Percentiles rank a stretch among this genome's conserved stretches.
Conservation (phyloP, 2,888 invertebrate genomes). For the Leptinotarsa haldemani region DNA sequence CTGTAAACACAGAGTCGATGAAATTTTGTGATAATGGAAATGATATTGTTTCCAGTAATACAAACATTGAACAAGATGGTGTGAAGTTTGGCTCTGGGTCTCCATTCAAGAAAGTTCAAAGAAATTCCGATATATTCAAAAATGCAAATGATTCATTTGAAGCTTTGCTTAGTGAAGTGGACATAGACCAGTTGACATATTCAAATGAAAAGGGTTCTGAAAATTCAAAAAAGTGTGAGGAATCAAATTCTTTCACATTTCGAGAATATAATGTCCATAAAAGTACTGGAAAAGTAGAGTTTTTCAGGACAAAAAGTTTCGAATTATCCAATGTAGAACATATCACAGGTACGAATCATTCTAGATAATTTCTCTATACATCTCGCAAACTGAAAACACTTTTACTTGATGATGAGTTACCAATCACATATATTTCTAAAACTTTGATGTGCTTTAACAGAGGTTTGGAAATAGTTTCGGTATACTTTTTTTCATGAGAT, state of each 20-base stretch:
- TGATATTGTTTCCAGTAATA: constrained; percentile 26
- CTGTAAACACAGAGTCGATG: constrained; percentile 60
- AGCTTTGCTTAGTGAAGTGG: constrained; percentile 31
- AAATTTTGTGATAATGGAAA: constrained; percentile 60
- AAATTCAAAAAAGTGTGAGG: neutral
- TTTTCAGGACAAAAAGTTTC: constrained; percentile 57
- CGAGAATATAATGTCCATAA: neutral
- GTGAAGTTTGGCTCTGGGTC: constrained; percentile 16
- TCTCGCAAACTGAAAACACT: neutral
- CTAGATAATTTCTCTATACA: neutral
- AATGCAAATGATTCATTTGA: constrained; percentile 35
- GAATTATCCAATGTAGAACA: constrained; percentile 47
- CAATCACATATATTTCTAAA: no score
- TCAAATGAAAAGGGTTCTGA: neutral
- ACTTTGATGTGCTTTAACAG: no score
- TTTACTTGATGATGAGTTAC: no score
- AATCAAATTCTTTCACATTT: neutral
- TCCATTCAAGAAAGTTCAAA: constrained; percentile 27
- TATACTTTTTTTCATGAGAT: no score
- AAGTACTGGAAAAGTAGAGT: constrained; percentile 50
- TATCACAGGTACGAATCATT: constrained; percentile 23
- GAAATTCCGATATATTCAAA: constrained; percentile 24
- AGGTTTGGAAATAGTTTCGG: no score
- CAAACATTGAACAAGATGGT: neutral
- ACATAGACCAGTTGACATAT: constrained; percentile 25